phyloP scores from a whole-genome alignment of 35 echinoderm and acorn worm species.

The Eucidaris tribuloides region DNA sequence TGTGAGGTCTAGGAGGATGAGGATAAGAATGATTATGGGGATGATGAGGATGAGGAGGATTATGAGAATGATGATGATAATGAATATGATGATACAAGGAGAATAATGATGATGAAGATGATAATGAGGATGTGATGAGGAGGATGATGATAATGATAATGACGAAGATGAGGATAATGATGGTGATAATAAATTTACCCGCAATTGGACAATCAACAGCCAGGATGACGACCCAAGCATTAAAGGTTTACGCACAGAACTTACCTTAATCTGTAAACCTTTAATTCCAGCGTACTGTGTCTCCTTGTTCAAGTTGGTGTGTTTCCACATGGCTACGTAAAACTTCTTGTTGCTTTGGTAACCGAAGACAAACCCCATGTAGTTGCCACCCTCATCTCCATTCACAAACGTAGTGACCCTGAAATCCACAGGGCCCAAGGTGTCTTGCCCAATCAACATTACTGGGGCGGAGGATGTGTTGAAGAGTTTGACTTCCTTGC shows the following conservation, averaged over 20 bases:
- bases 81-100: no score
- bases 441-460: conserved; percentile 63
- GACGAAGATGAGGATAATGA: no score
- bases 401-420: conserved; percentile 74
- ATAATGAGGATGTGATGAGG: no score
- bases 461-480: conserved; percentile 45
- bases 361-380: conserved; percentile 92
- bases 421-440: conserved; percentile 60
- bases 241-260: not conserved
- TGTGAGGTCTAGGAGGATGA: no score
- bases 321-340: conserved; percentile 90
- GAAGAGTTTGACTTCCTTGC: conserved; percentile 67
- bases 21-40: no score
- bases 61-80: no score
- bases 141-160: no score
- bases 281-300: conserved; percentile 68
- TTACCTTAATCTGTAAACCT: conserved; percentile 89
- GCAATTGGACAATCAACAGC: no score
- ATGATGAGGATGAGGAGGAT: no score
- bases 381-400: conserved; percentile 57
- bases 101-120: no score
- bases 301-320: conserved; percentile 61
- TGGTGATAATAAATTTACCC: no score
- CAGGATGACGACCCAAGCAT: no score
- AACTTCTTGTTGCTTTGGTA: conserved; percentile 91